Conservation (phyloP, 2,797 vertebrate species). For the Sebastes hopkinsi region DNA sequence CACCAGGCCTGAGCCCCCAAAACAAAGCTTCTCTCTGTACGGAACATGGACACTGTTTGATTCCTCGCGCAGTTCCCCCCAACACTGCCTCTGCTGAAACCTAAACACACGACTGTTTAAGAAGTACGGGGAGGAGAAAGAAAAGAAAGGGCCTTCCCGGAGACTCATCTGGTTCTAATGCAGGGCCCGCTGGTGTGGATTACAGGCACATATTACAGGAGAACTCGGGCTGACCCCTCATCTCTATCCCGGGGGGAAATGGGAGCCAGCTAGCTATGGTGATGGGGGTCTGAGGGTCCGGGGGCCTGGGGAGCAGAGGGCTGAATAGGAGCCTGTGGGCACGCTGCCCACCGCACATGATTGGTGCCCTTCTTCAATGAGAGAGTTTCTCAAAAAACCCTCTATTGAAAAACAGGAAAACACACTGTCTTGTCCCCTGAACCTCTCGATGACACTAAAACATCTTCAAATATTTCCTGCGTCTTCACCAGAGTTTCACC, state of each 20-base stretch:
- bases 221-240: conserved; percentile 82
- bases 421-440: conserved; percentile 3
- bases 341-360: conserved; percentile 59
- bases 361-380: conserved; percentile 51
- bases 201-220: conserved; percentile 82
- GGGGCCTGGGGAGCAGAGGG: conserved; percentile 45
- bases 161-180: conserved; percentile 85
- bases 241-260: conserved; percentile 75
- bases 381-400: conserved; percentile 41
- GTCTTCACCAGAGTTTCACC: conserved; percentile 9
- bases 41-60: conserved; percentile 50
- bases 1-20: conserved; percentile 39
- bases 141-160: conserved; percentile 66
- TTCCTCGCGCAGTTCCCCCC: conserved; percentile 30
- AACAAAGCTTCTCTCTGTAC: conserved; percentile 74
- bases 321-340: conserved; percentile 55
- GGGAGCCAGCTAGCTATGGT: conserved; percentile 62
- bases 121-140: conserved; percentile 51
- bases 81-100: conserved; percentile 50
- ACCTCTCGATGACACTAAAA: conserved; percentile 5
- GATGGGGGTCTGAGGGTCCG: conserved; percentile 58
- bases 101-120: conserved; percentile 60
- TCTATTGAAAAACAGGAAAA: conserved; percentile 22
- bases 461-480: conserved; percentile 53
- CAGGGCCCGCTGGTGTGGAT: conserved; percentile 81